These are phyloP conservation scores for Anseranas semipalmata DNA, from an alignment of 2,113 vertebrate species.

Conservation along the genomic window DNA sequence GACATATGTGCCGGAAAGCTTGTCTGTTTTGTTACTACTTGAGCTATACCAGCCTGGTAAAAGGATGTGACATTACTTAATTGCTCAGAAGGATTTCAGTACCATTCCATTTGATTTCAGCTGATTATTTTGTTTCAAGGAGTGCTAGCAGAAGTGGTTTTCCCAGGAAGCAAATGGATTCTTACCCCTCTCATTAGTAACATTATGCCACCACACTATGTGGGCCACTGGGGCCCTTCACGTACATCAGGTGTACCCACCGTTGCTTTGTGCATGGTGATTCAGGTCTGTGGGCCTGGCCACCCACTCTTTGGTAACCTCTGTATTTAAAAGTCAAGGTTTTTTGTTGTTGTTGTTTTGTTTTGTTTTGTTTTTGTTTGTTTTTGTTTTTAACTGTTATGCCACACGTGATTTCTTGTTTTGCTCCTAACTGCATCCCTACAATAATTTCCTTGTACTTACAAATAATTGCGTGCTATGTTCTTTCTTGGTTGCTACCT, in stretches of 20 bases:
- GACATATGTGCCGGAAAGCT: background rate
- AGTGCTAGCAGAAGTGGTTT: background rate
- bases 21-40: background rate
- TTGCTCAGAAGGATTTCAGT: background rate
- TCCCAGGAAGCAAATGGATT: background rate
- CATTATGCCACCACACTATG: background rate
- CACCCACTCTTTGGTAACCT: accelerated
- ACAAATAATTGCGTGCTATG: background rate
- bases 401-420: background rate
- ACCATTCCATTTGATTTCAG: background rate
- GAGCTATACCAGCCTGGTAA: background rate
- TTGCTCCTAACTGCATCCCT: background rate
- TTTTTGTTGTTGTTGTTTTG: too few relatives aligned
- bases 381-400: background rate
- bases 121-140: background rate
- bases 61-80: background rate
- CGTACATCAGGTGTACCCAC: background rate
- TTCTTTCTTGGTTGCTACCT: background rate
- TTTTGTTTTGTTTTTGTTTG: background rate
- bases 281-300: background rate
- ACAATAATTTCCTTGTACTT: background rate
- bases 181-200: background rate
- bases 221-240: background rate
- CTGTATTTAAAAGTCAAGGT: background rate
- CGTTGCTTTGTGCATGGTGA: accelerated